Evolutionary conservation across 2,797 vertebrate genomes (phyloP), one percentile per base, ranked within the genome.

Genomic region (Hippoglossus hippoglossus): DNA sequence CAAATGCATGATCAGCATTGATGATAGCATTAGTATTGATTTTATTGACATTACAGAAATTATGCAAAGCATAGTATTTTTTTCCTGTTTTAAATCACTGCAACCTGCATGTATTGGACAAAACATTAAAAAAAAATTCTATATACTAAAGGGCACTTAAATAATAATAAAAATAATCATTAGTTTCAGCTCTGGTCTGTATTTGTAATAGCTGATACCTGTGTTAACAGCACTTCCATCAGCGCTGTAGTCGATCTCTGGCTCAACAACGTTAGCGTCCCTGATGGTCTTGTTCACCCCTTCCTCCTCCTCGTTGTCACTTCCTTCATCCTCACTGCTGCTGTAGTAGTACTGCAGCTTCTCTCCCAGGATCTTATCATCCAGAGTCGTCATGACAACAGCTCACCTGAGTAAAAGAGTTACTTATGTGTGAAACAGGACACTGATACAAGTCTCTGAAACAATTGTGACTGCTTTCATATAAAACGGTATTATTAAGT

Each of bases 291-390:
- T 95, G 18, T 86, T 87, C 41, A 89, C 90, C 7, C 81, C 87
- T 3, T 94, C 95, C 4, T 96, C 95, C 16, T 97, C 96, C 56
- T 98, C 97, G 0, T 91, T 95, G 53, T 99, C 98, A 1, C 97
- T 99, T 84, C 97, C 97, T 77, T 99, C 98, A 25, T 96, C 96
- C 80, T 97, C 98, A 5, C 98, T 99, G 86, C 98, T 99, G 93
- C 98, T 99, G 87, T 97, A 99, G 80, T 99, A 99, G 77, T 99
- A 99, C 90, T 99, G 98, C 82, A 98, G 94, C 92, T 99, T 99
- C 93, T 99, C 98, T 3, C 98, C 98, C 60, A 99, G 92, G 25
- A 99, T 67, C 77, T 97, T 99, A 85, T 99, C 98, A 34, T 99
- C 98, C 71, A 97, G 70, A 22, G 97, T 96, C 0, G 97, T 98